Evolutionary conservation across 2,888 invertebrate species (phyloP).

Genomic region (Acronicta leporina): DNA sequence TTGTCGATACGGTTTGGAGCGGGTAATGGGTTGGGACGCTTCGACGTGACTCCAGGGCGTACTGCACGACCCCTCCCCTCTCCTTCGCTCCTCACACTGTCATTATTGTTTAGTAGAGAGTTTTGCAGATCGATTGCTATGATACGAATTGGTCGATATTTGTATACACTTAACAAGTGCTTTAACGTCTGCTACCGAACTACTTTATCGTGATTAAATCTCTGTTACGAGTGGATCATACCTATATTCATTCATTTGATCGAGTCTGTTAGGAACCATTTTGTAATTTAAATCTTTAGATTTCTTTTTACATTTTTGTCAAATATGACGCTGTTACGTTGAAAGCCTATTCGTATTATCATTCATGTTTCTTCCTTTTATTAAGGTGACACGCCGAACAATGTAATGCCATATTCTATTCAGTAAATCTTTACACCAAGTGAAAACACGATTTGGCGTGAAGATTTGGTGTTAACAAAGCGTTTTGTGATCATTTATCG

Average conservation of each 20-base stretch:
- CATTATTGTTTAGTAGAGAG: slow-evolving; percentile 78
- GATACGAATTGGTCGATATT: slow-evolving; percentile 37
- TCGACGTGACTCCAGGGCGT: slow-evolving; percentile 82
- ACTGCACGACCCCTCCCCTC: slow-evolving; percentile 52
- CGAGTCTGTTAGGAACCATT: slow-evolving; percentile 9
- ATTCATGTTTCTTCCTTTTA: slow-evolving; percentile 52
- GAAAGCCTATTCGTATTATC: slow-evolving; percentile 36
- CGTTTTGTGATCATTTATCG: slow-evolving; percentile 61
- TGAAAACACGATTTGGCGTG: slow-evolving; percentile 60
- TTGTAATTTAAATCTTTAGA: slow-evolving; percentile 12
- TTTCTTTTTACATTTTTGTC: slow-evolving; percentile 29
- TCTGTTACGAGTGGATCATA: slow-evolving; percentile 23
- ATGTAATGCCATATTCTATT: slow-evolving; percentile 56
- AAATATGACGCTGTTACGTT: slow-evolving; percentile 33
- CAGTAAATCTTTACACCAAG: slow-evolving; percentile 50
- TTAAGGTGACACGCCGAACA: slow-evolving; percentile 39
- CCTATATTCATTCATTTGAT: slow-evolving; percentile 23
- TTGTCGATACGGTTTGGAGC: slow-evolving; percentile 89
- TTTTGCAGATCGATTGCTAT: slow-evolving; percentile 69
- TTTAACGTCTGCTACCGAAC: slow-evolving; percentile 35
- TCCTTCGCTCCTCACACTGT: slow-evolving; percentile 57
- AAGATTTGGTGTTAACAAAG: slow-evolving; percentile 59
- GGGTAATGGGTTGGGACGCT: slow-evolving; percentile 85
- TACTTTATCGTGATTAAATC: slow-evolving; percentile 47
- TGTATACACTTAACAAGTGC: slow-evolving; percentile 32